Base-by-base conservation (phyloP, 2,113 vertebrate species). In the Nyctibius bracteatus region DNA sequence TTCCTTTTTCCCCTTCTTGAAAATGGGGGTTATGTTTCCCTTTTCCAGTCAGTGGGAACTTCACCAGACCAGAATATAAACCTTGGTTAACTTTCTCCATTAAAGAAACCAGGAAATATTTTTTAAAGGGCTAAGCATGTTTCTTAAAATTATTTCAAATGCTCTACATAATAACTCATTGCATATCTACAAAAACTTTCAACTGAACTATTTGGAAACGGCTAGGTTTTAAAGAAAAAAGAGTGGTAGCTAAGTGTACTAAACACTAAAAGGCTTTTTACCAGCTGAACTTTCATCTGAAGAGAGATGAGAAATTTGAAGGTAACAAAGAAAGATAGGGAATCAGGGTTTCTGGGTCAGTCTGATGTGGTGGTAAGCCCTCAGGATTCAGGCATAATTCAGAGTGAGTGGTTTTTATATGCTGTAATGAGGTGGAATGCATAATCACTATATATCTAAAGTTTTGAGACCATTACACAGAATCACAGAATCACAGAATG, bases 201-300 rank as follows among this genome's bases (percentile, higher is more conserved):
- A 58, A 84, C n/a, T 63, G 84, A 97, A 96, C 96, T 97, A 93
- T 94, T 92, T 94, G 85, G 93, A 96, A 95, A 30, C 49, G 77
- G 62, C 65, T 81, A 67, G 41, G 62, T 96, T 96, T 73, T 78
- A 88, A 93, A 63, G 92, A 92, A 85, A 95, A 97, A 58, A 25
- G 12, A 22, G 6, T 77, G 78, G 55, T 86, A 95, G 61, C 51
- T 83, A 57, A 87, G 67, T 81, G 55, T 62, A 90, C 72, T 89
- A 67, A 75, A 47, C 54, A 74, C 35, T 63, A 89, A 71, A 81
- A 85, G 20, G 79, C 46, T 88, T 94, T 97, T 96, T 90, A 82
- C 5, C 22, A 55, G 9, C 39, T 79, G 27, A 90, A 43, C 20
- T 24, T 43, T n/a, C 49, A 66, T 37, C 21, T 55, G 30, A 44